Conservation (phyloP, 2,797 vertebrate genomes). For the Sebastes wilsoni region DNA sequence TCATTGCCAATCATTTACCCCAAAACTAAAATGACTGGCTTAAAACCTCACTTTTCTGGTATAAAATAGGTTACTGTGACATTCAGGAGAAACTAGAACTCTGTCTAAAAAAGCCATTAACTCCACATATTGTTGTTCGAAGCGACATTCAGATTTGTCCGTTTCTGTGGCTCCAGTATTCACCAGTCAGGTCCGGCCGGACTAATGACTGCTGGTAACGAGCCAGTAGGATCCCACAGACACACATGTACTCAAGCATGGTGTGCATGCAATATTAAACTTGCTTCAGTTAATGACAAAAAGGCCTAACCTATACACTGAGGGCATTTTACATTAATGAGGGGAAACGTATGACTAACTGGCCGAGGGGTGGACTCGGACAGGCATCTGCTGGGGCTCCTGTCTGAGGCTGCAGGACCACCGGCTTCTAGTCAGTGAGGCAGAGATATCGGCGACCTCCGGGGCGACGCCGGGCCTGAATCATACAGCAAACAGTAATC, state of each 20-base stretch:
- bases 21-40: background rate
- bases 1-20: background rate
- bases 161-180: background rate
- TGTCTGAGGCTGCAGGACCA: slow-evolving; percentile 48
- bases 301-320: slow-evolving; percentile 35
- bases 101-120: background rate
- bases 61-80: background rate
- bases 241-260: slow-evolving; percentile 31
- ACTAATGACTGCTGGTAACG: slow-evolving; percentile 28
- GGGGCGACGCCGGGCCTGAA: slow-evolving; percentile 8
- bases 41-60: background rate
- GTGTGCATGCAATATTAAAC: slow-evolving; percentile 23
- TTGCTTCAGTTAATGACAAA: slow-evolving; percentile 32
- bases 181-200: background rate
- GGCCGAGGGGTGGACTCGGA: slow-evolving; percentile 29
- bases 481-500: slow-evolving; percentile 14
- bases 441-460: slow-evolving; percentile 27
- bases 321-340: slow-evolving; percentile 54
- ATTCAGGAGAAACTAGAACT: background rate
- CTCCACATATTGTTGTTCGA: background rate
- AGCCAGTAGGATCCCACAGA: slow-evolving; percentile 26
- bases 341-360: slow-evolving; percentile 52
- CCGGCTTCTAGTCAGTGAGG: slow-evolving; percentile 36
- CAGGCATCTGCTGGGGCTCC: slow-evolving; percentile 61
- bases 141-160: background rate